Evolutionary conservation across 2,797 vertebrate species (phyloP).

Genomic region (Rhodeus uyekii): DNA sequence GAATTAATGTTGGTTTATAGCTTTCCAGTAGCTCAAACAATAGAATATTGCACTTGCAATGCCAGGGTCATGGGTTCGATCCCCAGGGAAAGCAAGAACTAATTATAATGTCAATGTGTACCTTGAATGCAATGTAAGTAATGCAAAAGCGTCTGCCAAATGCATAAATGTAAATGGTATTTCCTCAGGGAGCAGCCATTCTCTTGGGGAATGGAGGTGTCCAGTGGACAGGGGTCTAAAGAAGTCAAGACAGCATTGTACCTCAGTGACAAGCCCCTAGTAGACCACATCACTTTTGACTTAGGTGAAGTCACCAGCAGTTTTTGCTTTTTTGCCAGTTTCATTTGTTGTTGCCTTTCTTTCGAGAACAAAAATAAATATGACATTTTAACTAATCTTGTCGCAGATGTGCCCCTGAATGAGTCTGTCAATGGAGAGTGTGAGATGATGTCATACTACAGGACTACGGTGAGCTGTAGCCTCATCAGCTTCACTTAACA

Average conservation of each 20-base stretch:
- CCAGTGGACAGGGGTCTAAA: conserved; percentile 80
- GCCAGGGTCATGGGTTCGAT: too few species aligned
- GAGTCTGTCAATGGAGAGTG: conserved; percentile 72
- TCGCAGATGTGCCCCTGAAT: conserved; percentile 76
- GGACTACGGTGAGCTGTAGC: conserved; percentile 79
- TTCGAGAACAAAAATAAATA: not conserved
- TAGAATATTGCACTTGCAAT: too few species aligned
- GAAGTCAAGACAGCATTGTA: conserved; percentile 86
- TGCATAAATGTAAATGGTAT: too few species aligned
- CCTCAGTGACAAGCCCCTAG: conserved; percentile 79
- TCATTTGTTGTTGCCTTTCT: not conserved
- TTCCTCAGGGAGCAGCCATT: conserved; percentile 81
- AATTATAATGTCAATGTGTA: too few species aligned
- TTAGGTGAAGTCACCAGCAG: conserved; percentile 66
- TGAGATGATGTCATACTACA: conserved; percentile 81
- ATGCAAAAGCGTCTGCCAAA: too few species aligned
- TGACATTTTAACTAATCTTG: not conserved
- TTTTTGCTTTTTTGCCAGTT: not conserved
- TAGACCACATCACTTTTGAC: conserved; percentile 79
- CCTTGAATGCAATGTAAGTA: too few species aligned
- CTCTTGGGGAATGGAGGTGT: conserved; percentile 87
- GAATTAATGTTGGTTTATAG: conserved; percentile 1
- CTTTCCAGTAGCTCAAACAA: too few species aligned
- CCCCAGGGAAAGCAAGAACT: too few species aligned
- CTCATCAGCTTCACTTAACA: conserved; percentile 81